Conservation (phyloP, 2,888 invertebrate genomes). For the Anticlea derivata region DNA sequence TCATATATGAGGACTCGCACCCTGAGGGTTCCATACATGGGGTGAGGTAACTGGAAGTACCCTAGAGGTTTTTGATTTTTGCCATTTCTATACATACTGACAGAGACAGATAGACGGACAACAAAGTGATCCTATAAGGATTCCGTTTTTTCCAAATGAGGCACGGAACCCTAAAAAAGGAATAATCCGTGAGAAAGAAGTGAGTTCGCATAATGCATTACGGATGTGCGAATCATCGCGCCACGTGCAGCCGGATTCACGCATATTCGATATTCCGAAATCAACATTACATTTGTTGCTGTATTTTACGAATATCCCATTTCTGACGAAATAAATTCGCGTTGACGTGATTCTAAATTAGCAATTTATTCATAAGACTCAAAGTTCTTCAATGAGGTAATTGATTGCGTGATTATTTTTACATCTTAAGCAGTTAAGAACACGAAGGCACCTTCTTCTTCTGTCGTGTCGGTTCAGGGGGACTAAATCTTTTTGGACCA, state of each 20-base stretch:
- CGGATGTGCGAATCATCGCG: conserved; percentile 12
- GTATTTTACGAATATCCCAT: background rate
- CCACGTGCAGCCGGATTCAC: conserved; percentile 6
- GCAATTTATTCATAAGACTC: background rate
- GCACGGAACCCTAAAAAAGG: no score
- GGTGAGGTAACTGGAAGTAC: no score
- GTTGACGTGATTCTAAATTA: background rate
- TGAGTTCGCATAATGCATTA: conserved; percentile 10
- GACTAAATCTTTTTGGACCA: no score
- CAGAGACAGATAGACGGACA: no score
- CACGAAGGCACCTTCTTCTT: no score
- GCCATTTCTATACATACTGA: no score
- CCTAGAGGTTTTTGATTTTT: no score
- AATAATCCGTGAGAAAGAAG: background rate
- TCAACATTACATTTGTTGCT: conserved; percentile 13
- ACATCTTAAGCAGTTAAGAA: background rate
- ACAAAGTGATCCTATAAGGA: no score
- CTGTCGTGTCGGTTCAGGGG: no score
- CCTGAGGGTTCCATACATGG: no score
- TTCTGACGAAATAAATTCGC: background rate
- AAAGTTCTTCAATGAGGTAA: background rate
- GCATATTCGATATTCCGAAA: conserved; percentile 24
- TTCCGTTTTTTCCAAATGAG: no score
- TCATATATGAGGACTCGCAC: no score
- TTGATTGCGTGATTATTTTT: background rate